A percentile compares a stretch with the other conserved stretches of the same genome.
These are phyloP conservation scores for Ovibos moschatus DNA, from an alignment of 2,113 vertebrate genomes.

Conservation along the genomic window DNA sequence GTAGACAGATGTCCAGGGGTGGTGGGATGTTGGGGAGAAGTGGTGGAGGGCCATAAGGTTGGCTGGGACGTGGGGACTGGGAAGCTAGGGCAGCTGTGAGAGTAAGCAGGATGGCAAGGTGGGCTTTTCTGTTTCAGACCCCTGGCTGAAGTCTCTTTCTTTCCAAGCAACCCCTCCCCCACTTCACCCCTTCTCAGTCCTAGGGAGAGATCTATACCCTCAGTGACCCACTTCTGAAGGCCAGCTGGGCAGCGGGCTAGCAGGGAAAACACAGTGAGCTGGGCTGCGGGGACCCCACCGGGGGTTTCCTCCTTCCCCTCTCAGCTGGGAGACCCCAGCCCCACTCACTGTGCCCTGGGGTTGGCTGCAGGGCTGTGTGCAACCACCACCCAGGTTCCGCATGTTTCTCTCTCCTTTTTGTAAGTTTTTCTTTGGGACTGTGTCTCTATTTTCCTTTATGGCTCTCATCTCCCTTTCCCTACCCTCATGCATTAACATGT, in stretches of 20 bases:
- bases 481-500: background rate
- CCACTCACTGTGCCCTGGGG: too few relatives aligned
- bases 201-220: background rate
- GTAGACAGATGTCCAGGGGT: rapidly evolving
- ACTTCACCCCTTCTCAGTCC: too few relatives aligned
- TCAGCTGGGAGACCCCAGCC: rapidly evolving
- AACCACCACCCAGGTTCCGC: rapidly evolving
- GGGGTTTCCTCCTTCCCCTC: too few relatives aligned
- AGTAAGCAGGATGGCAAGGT: background rate
- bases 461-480: background rate
- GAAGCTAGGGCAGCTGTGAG: background rate
- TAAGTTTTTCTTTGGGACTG: background rate
- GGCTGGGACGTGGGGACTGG: background rate
- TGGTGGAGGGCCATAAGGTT: rapidly evolving
- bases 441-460: background rate
- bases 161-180: rapidly evolving
- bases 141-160: background rate
- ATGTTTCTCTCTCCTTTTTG: background rate
- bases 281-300: background rate
- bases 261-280: background rate
- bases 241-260: background rate
- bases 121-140: background rate
- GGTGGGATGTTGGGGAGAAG: background rate
- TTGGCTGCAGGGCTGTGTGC: rapidly evolving
- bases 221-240: background rate